Evolutionary conservation across 2,888 invertebrate genomes (phyloP).

Genomic region (Spodoptera littoralis): DNA sequence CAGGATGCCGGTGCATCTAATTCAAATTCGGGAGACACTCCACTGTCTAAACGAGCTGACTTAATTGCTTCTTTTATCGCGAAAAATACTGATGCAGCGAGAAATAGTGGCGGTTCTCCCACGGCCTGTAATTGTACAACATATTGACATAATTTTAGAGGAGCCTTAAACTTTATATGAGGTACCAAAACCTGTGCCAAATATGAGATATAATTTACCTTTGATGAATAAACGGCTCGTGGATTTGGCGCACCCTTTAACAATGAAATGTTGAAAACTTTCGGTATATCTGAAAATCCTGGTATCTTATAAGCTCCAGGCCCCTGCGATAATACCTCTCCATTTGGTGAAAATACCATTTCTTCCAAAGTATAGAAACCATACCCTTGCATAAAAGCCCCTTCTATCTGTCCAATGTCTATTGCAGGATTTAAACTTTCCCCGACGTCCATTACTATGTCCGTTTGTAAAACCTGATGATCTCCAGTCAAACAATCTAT

Average conservation of each 20-base stretch:
- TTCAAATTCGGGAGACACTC: constrained; percentile 88
- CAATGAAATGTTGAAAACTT: constrained; percentile 94
- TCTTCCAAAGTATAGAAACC: constrained; percentile 95
- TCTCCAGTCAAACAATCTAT: constrained; percentile 96
- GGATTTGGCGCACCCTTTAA: constrained; percentile 94
- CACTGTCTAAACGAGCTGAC: constrained; percentile 92
- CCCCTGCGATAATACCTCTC: constrained; percentile 92
- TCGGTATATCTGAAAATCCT: constrained; percentile 94
- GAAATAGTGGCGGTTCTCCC: constrained; percentile 97
- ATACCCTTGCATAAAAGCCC: constrained; percentile 96
- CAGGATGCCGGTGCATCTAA: constrained; percentile 96
- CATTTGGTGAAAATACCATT: constrained; percentile 92
- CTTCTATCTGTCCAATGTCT: constrained; percentile 97
- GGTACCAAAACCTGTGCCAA: neutral
- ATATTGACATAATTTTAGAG: too few species aligned
- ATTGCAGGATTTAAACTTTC: constrained; percentile 96
- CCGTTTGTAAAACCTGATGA: constrained; percentile 93
- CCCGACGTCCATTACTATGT: constrained; percentile 97
- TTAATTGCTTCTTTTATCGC: constrained; percentile 96
- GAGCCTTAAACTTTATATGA: too few species aligned
- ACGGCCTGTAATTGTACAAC: constrained; percentile 91
- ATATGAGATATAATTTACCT: constrained; percentile 84
- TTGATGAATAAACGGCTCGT: constrained; percentile 95
- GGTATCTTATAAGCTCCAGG: constrained; percentile 96
- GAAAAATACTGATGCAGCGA: constrained; percentile 95